Conservation (phyloP, 2,888 invertebrate species). For the Nomada flava region DNA sequence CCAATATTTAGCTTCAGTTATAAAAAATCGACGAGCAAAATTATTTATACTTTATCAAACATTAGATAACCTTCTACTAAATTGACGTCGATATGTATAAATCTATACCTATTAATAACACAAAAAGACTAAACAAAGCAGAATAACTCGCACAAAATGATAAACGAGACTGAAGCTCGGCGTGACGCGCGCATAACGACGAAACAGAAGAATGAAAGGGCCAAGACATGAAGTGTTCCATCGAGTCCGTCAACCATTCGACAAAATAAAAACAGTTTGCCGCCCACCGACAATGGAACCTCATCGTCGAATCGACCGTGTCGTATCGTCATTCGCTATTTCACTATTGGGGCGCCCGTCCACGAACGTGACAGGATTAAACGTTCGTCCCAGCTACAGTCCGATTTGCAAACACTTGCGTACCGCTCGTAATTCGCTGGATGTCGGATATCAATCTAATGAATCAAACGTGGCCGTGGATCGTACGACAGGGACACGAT, state of each 20-base stretch:
- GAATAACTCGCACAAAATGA: neutral
- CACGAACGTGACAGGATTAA: slow-evolving; percentile 34
- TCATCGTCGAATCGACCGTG: slow-evolving; percentile 4
- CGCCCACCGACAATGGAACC: neutral
- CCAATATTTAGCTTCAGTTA: no score
- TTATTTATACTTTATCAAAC: no score
- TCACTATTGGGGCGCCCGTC: slow-evolving; percentile 4
- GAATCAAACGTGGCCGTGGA: slow-evolving; percentile 44
- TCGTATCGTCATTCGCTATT: slow-evolving; percentile 14
- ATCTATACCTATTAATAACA: no score
- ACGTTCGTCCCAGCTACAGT: neutral
- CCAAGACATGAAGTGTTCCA: slow-evolving; percentile 14
- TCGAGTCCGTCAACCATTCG: slow-evolving; percentile 21
- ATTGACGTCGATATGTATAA: no score
- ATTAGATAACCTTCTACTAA: neutral
- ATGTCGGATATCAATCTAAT: slow-evolving; percentile 50
- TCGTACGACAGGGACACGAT: neutral
- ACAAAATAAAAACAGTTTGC: slow-evolving; percentile 25
- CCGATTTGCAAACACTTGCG: slow-evolving; percentile 24
- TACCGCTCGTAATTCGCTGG: slow-evolving; percentile 3
- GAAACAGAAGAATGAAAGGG: slow-evolving; percentile 4
- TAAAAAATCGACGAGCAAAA: no score
- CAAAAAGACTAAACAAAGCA: neutral
- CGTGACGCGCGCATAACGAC: neutral
- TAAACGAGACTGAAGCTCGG: neutral